Evolutionary conservation across 2,888 invertebrate genomes (phyloP).

Genomic region (Tachina lurida): DNA sequence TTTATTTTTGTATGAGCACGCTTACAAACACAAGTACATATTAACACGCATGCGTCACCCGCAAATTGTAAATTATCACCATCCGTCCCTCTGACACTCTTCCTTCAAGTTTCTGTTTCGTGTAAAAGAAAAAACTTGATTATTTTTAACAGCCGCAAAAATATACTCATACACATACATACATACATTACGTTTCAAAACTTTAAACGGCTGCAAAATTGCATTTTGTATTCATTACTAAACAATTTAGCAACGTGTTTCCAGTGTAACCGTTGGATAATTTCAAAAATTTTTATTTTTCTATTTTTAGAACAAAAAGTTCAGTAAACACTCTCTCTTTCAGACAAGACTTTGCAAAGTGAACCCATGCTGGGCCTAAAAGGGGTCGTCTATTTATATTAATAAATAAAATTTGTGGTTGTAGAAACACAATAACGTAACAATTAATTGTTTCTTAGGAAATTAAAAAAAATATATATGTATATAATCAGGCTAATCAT

Average conservation of each 20-base stretch:
- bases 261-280: neutral
- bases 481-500: no score
- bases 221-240: conserved; percentile 56
- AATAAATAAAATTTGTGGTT: no score
- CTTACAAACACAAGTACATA: conserved; percentile 12
- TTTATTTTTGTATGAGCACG: conserved; percentile 28
- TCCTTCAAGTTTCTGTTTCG: neutral
- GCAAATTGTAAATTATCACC: conserved; percentile 39
- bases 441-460: no score
- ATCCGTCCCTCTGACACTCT: neutral
- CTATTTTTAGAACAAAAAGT: no score
- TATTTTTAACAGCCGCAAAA: conserved; percentile 17
- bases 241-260: conserved; percentile 51
- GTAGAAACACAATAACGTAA: no score
- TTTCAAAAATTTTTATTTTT: no score
- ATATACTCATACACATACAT: neutral
- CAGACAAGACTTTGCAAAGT: no score
- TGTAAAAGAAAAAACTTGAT: conserved; percentile 36
- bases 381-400: no score
- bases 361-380: no score
- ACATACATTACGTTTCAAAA: conserved; percentile 29
- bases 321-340: no score
- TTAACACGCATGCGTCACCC: conserved; percentile 38
- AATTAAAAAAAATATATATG: no score
- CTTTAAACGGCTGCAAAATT: conserved; percentile 54